Conservation (phyloP, 2,113 vertebrate species). For the Ailurus styani region DNA sequence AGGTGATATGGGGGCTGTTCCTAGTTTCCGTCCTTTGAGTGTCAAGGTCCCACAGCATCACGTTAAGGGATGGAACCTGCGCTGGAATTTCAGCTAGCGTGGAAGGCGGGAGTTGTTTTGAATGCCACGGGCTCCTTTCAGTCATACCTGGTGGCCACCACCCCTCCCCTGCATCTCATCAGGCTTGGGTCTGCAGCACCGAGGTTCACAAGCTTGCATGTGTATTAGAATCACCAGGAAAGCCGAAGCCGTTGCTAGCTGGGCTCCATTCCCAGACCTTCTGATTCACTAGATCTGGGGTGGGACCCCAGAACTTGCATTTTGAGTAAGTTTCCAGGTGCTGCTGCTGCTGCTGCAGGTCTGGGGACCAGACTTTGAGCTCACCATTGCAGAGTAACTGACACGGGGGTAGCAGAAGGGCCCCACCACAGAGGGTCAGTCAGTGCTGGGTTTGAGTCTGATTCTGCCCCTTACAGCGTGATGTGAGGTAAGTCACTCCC, state of each 20-base stretch:
- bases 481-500: not conserved
- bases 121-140: not conserved
- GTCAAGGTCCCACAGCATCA: not conserved
- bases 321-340: not conserved
- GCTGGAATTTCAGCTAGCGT: not conserved
- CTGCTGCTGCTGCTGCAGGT: not conserved
- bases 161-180: not conserved
- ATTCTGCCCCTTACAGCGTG: not conserved
- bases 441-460: not conserved
- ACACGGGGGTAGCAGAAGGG: fast-evolving
- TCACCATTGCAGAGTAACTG: not conserved
- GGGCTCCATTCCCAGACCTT: no score
- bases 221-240: not conserved
- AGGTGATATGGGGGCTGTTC: fast-evolving
- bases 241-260: not conserved
- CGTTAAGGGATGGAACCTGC: not conserved
- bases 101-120: not conserved
- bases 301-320: not conserved
- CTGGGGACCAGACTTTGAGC: not conserved
- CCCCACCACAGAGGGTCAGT: not conserved
- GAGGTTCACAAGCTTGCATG: not conserved
- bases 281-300: not conserved
- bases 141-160: not conserved
- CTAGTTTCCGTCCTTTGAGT: not conserved
- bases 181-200: not conserved